Evolutionary conservation across 2,797 vertebrate genomes (phyloP).

Genomic region (Scomberomorus guttatus): DNA sequence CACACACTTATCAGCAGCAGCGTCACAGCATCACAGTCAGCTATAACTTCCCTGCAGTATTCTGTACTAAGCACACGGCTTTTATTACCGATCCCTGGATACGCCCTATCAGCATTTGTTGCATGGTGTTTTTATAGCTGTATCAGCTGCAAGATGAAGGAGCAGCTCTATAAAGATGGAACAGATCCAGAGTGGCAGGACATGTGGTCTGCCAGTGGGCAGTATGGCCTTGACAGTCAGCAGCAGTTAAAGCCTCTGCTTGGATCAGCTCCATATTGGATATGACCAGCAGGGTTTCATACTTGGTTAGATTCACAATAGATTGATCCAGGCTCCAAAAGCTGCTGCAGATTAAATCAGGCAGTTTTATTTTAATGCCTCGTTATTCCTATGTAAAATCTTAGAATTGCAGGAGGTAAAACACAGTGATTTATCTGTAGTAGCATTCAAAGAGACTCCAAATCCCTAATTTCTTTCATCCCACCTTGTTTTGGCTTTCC

Average conservation of each 20-base stretch:
- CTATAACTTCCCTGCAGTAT: slow-evolving; percentile 20
- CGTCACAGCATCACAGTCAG: slow-evolving; percentile 22
- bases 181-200: slow-evolving; percentile 50
- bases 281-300: slow-evolving; percentile 31
- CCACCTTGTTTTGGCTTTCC: slow-evolving; percentile 24
- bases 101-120: slow-evolving; percentile 44
- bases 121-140: slow-evolving; percentile 29
- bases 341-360: slow-evolving; percentile 21
- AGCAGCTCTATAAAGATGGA: slow-evolving; percentile 56
- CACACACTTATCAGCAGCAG: neutral
- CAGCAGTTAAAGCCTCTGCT: slow-evolving; percentile 57
- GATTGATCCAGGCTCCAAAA: slow-evolving; percentile 26
- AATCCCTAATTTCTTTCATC: slow-evolving; percentile 35
- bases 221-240: slow-evolving; percentile 59
- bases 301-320: slow-evolving; percentile 14
- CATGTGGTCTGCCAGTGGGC: slow-evolving; percentile 62
- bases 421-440: slow-evolving; percentile 22
- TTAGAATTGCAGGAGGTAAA: slow-evolving; percentile 13
- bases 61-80: slow-evolving; percentile 18
- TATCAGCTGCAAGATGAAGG: slow-evolving; percentile 53
- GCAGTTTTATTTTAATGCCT: slow-evolving; percentile 20
- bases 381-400: slow-evolving; percentile 8
- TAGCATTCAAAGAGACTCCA: slow-evolving; percentile 21
- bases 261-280: slow-evolving; percentile 56
- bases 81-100: slow-evolving; percentile 53